Conservation (phyloP, 2,113 vertebrate genomes). For the Gymnocephalus cernua region DNA sequence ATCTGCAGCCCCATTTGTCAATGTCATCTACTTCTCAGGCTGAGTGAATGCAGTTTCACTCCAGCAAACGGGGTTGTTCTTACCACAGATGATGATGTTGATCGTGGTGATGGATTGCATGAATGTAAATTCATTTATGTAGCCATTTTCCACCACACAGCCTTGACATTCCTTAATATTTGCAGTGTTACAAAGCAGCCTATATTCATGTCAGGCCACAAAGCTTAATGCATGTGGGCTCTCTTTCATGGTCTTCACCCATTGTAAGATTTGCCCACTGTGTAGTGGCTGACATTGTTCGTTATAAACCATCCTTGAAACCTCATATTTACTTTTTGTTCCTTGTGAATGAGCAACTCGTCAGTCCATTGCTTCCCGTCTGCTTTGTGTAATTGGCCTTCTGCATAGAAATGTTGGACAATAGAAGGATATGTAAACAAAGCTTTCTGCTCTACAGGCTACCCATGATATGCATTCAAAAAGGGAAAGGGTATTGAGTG, state of each 20-base stretch:
- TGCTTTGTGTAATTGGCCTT: constrained; percentile 24
- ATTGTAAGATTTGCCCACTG: not conserved
- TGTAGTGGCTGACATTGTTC: not conserved
- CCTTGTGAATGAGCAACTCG: not conserved
- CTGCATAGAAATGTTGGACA: not conserved
- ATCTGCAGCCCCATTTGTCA: constrained; percentile 80
- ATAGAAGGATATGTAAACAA: constrained; percentile 10
- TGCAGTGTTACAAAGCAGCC: constrained; percentile 12
- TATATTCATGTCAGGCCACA: constrained; percentile 9
- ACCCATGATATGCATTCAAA: constrained; percentile 7
- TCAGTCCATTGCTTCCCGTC: constrained; percentile 16
- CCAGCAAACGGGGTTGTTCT: constrained; percentile 72
- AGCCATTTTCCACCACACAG: constrained; percentile 11
- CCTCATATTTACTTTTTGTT: constrained; percentile 25
- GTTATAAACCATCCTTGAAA: constrained; percentile 16
- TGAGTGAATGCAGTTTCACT: constrained; percentile 78
- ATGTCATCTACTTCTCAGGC: constrained; percentile 73
- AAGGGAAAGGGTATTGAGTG: not conserved
- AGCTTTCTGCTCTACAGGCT: not conserved
- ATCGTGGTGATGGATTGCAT: constrained; percentile 74
- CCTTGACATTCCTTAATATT: constrained; percentile 24
- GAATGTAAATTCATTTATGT: constrained; percentile 65
- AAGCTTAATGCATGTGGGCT: not conserved
- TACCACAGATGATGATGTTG: constrained; percentile 80
- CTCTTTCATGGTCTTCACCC: not conserved